A percentile compares a stretch with the other conserved stretches of the same genome.
These are phyloP conservation scores for Tor tambroides DNA, from an alignment of 2,113 vertebrate genomes.

Conservation along the genomic window DNA sequence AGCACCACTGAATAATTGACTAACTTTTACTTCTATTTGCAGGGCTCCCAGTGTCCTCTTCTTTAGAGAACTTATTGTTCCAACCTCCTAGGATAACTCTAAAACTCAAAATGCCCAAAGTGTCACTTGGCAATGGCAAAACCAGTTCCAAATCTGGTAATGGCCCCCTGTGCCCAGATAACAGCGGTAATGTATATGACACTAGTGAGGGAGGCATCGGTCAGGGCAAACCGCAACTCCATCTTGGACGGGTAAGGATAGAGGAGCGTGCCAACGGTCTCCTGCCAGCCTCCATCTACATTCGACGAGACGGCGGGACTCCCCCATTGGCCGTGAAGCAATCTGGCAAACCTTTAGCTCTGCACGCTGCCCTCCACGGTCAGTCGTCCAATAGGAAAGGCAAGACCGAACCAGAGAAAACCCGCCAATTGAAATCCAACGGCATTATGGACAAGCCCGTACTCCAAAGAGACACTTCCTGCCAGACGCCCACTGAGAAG, in stretches of 20 bases:
- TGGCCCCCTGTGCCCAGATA: conserved; percentile 82
- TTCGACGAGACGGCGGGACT: conserved; percentile 64
- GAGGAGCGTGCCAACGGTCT: conserved; percentile 83
- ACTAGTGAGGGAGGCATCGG: conserved; percentile 66
- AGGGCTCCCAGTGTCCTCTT: conserved; percentile 85
- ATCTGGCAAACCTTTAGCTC: conserved; percentile 80
- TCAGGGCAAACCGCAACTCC: conserved; percentile 81
- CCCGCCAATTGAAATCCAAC: conserved; percentile 76
- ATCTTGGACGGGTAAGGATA: conserved; percentile 70
- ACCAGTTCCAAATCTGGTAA: conserved; percentile 80
- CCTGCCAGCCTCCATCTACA: conserved; percentile 65
- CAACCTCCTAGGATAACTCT: conserved; percentile 91
- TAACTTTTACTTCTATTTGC: background rate
- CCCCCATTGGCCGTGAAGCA: conserved; percentile 71
- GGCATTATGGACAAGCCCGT: conserved; percentile 80
- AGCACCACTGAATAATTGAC: background rate
- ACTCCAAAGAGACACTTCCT: conserved; percentile 83
- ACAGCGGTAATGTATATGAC: conserved; percentile 72
- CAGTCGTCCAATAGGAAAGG: conserved; percentile 85
- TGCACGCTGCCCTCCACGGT: conserved; percentile 85
- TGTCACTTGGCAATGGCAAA: conserved; percentile 80
- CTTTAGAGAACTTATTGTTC: conserved; percentile 86
- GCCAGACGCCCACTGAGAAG: conserved; percentile 78
- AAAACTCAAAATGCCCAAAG: conserved; percentile 95
- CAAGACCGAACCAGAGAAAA: conserved; percentile 77